These are phyloP conservation scores for Chaitophorus viminalis DNA, from an alignment of 2,888 invertebrate species.

Conservation along the genomic window DNA sequence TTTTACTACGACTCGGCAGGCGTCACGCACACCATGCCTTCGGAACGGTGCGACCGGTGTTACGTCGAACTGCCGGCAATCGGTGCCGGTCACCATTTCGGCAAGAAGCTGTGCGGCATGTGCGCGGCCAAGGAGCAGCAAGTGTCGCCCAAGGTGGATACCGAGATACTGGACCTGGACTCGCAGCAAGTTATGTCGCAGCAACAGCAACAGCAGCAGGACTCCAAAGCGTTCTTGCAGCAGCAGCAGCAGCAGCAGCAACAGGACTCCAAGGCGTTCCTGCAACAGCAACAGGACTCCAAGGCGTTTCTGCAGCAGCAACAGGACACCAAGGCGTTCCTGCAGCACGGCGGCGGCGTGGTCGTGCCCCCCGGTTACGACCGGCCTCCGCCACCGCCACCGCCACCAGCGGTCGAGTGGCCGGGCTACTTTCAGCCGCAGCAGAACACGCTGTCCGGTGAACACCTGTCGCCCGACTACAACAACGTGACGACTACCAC, in stretches of 20 bases:
- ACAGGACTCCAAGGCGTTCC: conserved; percentile 67
- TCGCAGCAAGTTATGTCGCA: conserved; percentile 79
- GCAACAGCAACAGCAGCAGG: conserved; percentile 66
- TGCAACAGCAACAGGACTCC: conserved; percentile 68
- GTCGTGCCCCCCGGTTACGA: conserved; percentile 63
- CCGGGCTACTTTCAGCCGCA: conserved; percentile 60
- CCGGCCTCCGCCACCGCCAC: conserved; percentile 57
- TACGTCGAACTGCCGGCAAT: conserved; percentile 67
- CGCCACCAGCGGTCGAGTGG: conserved; percentile 50
- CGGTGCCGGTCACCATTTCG: conserved; percentile 67
- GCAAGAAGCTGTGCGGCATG: conserved; percentile 56
- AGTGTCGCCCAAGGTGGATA: conserved; percentile 72
- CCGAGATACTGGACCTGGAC: conserved; percentile 86
- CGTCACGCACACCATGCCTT: conserved; percentile 44
- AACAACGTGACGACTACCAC: conserved; percentile 61
- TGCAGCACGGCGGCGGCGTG: conserved; percentile 67
- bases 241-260: conserved; percentile 67
- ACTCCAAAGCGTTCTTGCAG: conserved; percentile 68
- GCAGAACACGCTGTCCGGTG: conserved; percentile 62
- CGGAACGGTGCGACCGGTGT: conserved; percentile 62
- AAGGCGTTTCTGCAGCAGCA: conserved; percentile 63
- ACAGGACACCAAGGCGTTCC: conserved; percentile 66
- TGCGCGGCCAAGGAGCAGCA: conserved; percentile 63
- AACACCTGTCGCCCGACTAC: conserved; percentile 61
- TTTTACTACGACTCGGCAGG: conserved; percentile 57